Conservation (phyloP, 2,888 invertebrate species). For the Drosophila seclusa region DNA sequence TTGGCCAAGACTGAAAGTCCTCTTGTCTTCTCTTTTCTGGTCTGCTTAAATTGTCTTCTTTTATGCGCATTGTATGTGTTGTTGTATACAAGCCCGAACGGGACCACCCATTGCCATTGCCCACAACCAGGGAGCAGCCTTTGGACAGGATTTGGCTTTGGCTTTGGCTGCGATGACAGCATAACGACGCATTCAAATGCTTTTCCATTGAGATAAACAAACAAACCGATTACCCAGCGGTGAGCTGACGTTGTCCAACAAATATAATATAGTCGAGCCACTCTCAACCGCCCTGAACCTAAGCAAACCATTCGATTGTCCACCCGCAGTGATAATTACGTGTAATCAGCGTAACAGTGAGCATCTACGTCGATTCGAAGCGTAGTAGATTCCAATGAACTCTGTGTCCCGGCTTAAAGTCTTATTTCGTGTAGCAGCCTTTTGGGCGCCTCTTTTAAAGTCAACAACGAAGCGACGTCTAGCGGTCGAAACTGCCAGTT, state of each 20-base stretch:
- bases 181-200: conserved; percentile 74
- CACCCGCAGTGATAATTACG: conserved; percentile 65
- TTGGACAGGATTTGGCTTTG: neutral
- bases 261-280: neutral
- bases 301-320: conserved; percentile 3
- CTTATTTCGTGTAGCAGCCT: conserved; percentile 43
- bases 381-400: conserved; percentile 64
- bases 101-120: conserved; percentile 52
- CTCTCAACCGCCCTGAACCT: conserved; percentile 2
- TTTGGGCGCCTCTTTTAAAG: conserved; percentile 48
- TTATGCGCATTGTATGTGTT: conserved; percentile 21
- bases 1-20: conserved; percentile 18
- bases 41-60: conserved; percentile 24
- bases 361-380: conserved; percentile 14
- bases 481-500: neutral
- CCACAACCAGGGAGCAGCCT: conserved; percentile 31
- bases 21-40: conserved; percentile 9
- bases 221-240: conserved; percentile 79
- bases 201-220: conserved; percentile 62
- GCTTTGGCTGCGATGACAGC: conserved; percentile 56
- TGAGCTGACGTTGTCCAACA: conserved; percentile 37
- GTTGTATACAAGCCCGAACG: neutral
- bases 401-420: conserved; percentile 25
- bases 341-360: conserved; percentile 52
- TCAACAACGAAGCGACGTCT: conserved; percentile 17